These are phyloP conservation scores for Drosophila fungiperda DNA, from an alignment of 2,888 invertebrate genomes.

Conservation along the genomic window DNA sequence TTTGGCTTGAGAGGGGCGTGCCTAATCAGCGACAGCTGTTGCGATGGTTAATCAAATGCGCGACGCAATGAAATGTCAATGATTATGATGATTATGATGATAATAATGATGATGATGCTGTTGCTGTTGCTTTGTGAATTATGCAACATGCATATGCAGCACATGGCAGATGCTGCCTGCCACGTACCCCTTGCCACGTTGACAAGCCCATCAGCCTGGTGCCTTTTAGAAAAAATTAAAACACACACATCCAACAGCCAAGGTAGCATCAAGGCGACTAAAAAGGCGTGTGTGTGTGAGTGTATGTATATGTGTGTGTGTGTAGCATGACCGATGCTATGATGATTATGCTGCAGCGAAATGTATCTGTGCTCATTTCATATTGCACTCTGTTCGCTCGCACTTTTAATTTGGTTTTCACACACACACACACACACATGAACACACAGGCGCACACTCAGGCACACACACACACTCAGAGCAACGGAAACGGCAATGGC, in stretches of 20 bases:
- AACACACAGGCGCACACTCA: not conserved
- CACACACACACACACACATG: constrained; percentile 14
- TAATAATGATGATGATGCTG: constrained; percentile 11
- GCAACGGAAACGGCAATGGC: constrained; percentile 27
- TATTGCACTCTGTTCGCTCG: constrained; percentile 54
- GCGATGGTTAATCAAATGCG: constrained; percentile 71
- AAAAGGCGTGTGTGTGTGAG: not conserved
- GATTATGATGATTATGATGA: not conserved
- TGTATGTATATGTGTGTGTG: not conserved
- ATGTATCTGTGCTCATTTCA: constrained; percentile 63
- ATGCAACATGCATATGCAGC: constrained; percentile 65
- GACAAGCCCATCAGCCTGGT: constrained; percentile 9
- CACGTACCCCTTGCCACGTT: not conserved
- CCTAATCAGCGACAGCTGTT: constrained; percentile 60
- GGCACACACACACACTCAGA: not conserved
- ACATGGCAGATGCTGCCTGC: not conserved
- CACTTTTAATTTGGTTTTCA: constrained; percentile 73
- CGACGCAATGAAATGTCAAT: constrained; percentile 68
- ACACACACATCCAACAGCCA: constrained; percentile 32
- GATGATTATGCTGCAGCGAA: constrained; percentile 5
- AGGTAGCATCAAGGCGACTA: constrained; percentile 39
- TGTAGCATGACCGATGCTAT: constrained; percentile 29
- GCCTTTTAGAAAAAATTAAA: constrained; percentile 25
- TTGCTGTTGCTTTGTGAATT: constrained; percentile 49
- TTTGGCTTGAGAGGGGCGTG: not conserved